Base-by-base conservation (phyloP, 2,888 invertebrate genomes). In the Euphydryas editha region DNA sequence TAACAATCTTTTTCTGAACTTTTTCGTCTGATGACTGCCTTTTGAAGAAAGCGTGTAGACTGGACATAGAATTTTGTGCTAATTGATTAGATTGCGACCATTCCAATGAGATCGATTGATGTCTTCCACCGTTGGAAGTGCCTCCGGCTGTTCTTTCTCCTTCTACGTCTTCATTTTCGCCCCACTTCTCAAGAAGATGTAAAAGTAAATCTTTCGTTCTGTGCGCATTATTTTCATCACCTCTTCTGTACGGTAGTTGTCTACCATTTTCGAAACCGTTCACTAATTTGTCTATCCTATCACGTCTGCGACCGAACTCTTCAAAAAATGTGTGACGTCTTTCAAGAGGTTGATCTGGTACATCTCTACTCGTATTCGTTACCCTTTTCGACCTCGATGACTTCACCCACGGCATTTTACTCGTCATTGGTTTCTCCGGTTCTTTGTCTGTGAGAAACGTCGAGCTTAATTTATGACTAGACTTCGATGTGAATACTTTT, bases 1-100 rank as follows among this genome's bases (percentile, higher is more conserved):
- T 81, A 70, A 80, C 72, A 83, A 88, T 90, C 77, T 90, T 91
- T 72, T 88, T 84, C 72, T 89, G 88, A 47, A 82, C 78, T 70
- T 92, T 92, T 69, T 92, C 92, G 54, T 91, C 90, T 20, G 93
- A 90, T 42, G 94, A 93, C 81, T 94, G 94, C 70, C 94, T 87
- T 86, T 96, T 95, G 84, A 96, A 97, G 89, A 96, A 97, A 64
- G 95, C 95, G 74, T 97, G 96, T 54, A 97, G 93, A 64, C 97
- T 96, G 75, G 95, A 96, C 93, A 97, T 96, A 10, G 97, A 96
- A 75, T 94, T 94, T 79, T 96, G 95, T 44, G 96, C 96, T 59
- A 97, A 88, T 69, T 95, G 94, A 74, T 96, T 95, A 21, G 95
- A 94, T 11, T 95, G 94, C 30, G 95, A 95, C 95, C 95, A 96